Percentiles rank a stretch among this genome's conserved stretches.
These are phyloP conservation scores for Drosophila bocki DNA, from an alignment of 1,140 invertebrate species.

Conservation along the genomic window DNA sequence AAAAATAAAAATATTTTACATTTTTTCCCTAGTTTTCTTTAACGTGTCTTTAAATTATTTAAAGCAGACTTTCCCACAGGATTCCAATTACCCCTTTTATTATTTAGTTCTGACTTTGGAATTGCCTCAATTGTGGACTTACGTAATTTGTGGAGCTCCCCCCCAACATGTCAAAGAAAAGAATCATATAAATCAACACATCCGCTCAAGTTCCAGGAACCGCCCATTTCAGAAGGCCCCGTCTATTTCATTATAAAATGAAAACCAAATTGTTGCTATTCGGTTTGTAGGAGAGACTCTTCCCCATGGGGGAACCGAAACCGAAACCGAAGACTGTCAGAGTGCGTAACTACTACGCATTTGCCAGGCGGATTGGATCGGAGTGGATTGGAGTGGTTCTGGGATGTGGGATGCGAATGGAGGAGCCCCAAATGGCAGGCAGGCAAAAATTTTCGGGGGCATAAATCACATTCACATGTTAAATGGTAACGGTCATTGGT, in stretches of 20 bases:
- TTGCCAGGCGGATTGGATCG: slow-evolving; percentile 54
- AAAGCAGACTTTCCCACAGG: slow-evolving; percentile 61
- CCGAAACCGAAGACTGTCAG: slow-evolving; percentile 28
- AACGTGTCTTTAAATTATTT: background rate
- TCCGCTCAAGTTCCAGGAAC: slow-evolving; percentile 79
- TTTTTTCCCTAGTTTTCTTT: background rate
- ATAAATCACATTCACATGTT: slow-evolving; percentile 71
- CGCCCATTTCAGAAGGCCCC: slow-evolving; percentile 52
- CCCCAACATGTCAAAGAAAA: slow-evolving; percentile 13
- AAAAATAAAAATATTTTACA: background rate
- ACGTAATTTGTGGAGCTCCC: slow-evolving; percentile 50
- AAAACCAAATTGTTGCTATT: slow-evolving; percentile 69
- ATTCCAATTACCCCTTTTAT: slow-evolving; percentile 55
- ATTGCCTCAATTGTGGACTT: slow-evolving; percentile 69
- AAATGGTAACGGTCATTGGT: slow-evolving; percentile 30
- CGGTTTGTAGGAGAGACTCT: slow-evolving; percentile 32
- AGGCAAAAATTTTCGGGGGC: slow-evolving; percentile 51
- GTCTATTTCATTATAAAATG: slow-evolving; percentile 70
- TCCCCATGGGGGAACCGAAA: slow-evolving; percentile 11
- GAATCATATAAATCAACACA: slow-evolving; percentile 78
- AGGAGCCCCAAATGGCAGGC: slow-evolving; percentile 35
- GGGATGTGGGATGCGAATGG: slow-evolving; percentile 13
- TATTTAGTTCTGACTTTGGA: slow-evolving; percentile 39
- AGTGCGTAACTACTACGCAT: slow-evolving; percentile 79
- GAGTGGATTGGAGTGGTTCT: slow-evolving; percentile 12